These are phyloP conservation scores for Emydura subglobosa DNA, from an alignment of 2,113 vertebrate genomes.

Conservation along the genomic window DNA sequence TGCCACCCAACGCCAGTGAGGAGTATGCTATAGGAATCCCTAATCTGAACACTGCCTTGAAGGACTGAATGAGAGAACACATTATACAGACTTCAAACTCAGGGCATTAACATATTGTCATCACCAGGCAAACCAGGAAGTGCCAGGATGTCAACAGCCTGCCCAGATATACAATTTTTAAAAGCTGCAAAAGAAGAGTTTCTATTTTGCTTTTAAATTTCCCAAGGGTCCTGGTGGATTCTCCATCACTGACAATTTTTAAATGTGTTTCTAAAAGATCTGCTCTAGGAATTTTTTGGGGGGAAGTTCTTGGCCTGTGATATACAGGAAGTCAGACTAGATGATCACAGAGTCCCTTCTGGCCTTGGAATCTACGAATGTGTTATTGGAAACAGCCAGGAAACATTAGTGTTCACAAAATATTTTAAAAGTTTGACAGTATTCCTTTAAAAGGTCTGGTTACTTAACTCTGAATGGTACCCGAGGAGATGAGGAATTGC, in stretches of 20 bases:
- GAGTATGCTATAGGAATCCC: not conserved
- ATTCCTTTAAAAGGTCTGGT: not conserved
- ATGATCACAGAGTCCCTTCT: not conserved
- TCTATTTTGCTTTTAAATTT: slow-evolving; percentile 22
- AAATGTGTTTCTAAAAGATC: not conserved
- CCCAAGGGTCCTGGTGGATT: not conserved
- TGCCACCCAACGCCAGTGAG: slow-evolving; percentile 40
- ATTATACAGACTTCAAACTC: slow-evolving; percentile 25
- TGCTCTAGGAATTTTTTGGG: not conserved
- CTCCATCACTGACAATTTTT: not conserved
- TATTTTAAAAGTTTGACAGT: slow-evolving; percentile 9
- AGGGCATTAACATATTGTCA: not conserved
- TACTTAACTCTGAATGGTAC: not conserved
- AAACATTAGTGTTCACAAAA: not conserved
- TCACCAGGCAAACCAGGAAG: slow-evolving; percentile 11
- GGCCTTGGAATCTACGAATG: not conserved
- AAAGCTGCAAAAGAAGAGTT: slow-evolving; percentile 28
- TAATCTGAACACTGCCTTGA: slow-evolving; percentile 33
- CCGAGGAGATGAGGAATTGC: slow-evolving; percentile 6
- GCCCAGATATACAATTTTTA: not conserved
- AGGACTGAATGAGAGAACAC: not conserved
- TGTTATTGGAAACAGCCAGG: slow-evolving; percentile 13
- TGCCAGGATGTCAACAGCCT: slow-evolving; percentile 32
- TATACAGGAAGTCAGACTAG: not conserved
- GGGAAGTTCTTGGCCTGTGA: not conserved